A percentile compares a stretch with the other conserved stretches of the same genome.
Conservation (phyloP, 2,888 invertebrate genomes). For the Nephrocerus scutellatus region DNA sequence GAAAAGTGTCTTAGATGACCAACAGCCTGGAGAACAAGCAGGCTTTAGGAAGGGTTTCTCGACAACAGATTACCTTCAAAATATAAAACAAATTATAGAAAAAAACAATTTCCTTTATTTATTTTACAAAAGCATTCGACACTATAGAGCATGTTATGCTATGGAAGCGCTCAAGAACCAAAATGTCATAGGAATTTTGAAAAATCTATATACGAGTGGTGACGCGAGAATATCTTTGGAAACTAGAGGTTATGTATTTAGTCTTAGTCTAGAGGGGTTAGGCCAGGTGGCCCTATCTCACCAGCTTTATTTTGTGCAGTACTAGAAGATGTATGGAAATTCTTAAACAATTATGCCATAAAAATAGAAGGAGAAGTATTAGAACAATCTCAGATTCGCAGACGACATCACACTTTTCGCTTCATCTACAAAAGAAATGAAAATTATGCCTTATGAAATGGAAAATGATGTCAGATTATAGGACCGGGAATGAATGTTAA, state of each 20-base stretch:
- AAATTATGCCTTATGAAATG: too few relatives aligned
- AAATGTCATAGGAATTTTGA: not conserved
- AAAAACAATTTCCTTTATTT: not conserved
- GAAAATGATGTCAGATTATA: too few relatives aligned
- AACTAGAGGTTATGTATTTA: not conserved
- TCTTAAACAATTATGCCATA: not conserved
- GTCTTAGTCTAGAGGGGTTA: not conserved
- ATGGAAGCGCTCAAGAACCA: too few relatives aligned
- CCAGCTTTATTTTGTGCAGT: not conserved
- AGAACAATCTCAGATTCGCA: constrained; percentile 1
- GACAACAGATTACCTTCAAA: not conserved
- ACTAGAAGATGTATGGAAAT: not conserved
- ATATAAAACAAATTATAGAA: not conserved
- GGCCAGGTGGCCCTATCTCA: not conserved
- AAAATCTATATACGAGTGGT: not conserved
- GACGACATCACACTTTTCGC: not conserved
- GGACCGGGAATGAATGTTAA: too few relatives aligned
- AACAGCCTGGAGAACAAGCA: not conserved
- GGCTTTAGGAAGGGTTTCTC: not conserved
- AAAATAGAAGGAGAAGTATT: too few relatives aligned
- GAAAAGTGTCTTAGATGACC: not conserved
- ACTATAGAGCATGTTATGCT: not conserved
- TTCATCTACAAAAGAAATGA: constrained; percentile 4
- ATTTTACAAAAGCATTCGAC: not conserved
- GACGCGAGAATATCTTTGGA: constrained; percentile 1